Base-by-base conservation (phyloP, 2,113 vertebrate genomes). In the Charina bottae region DNA sequence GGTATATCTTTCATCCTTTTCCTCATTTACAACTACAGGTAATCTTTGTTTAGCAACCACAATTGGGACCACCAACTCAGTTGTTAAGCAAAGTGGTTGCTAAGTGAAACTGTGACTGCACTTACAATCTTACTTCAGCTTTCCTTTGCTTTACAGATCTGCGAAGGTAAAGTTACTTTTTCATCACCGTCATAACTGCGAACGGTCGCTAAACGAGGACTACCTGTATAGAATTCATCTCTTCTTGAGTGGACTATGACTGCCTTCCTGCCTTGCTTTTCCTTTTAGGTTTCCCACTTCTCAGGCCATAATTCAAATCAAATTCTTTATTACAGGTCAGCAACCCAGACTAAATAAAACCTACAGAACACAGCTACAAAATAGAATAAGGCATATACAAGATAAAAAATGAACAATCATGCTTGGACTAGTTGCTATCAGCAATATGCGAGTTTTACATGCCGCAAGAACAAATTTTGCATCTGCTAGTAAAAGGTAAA, bases 211-310 rank as follows among this genome's bases (percentile, higher is more conserved):
- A 72, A 72, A 37, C 15, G 6, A 37, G 15, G n/a, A 72, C 15
- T 72, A 19, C 64, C 7, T 72, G 12, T 59, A 60, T 84, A 83
- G 42, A 88, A 23, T 0, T n/a, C 23, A 23, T 83, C 37, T 91
- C 11, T 83, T 72, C 11, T 24, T 86, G 33, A 42, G 6, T 28
- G 4, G 9, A 89, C 78, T 37, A 8, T 84, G 56, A 89, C 56
- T 78, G 60, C 72, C 64, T 92, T 87, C 46, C 84, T 21, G 37
- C 72, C 10, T 62, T 85, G 21, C 21, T 91, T 88, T 88, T 83
- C 26, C 85, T 88, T 88, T 83, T 78, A 37, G 59, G 53, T 89
- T 49, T 72, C 53, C 49, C 53, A 21, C 19, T 72, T 68, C 49
- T 87, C 84, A 56, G 24, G 19, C 68, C n/a, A 3, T 72, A 72